These are phyloP conservation scores for Dorcus hopei DNA, from an alignment of 2,888 invertebrate genomes.

Conservation along the genomic window DNA sequence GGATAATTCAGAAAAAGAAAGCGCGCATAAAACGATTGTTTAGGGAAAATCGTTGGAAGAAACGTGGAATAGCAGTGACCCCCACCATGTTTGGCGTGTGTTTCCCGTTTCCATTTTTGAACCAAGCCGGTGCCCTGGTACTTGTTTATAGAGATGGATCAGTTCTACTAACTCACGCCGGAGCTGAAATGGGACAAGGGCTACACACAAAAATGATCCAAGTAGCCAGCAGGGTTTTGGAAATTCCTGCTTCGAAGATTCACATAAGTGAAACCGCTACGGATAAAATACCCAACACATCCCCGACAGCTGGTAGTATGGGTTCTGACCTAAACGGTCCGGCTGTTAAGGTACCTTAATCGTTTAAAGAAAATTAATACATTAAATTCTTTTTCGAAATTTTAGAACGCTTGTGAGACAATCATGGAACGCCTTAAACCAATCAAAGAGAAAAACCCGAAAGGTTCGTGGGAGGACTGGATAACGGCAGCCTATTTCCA, in stretches of 20 bases:
- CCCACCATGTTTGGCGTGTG: constrained; percentile 85
- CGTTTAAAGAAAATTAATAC: neutral
- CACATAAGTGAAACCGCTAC: constrained; percentile 81
- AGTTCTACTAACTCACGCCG: constrained; percentile 83
- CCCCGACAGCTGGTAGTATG: constrained; percentile 84
- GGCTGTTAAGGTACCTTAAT: constrained; percentile 67
- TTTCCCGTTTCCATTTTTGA: constrained; percentile 63
- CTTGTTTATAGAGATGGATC: constrained; percentile 87
- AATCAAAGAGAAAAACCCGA: constrained; percentile 70
- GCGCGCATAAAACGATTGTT: neutral
- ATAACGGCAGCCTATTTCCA: constrained; percentile 72
- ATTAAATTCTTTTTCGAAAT: neutral
- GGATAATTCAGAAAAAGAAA: neutral
- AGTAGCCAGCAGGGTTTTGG: constrained; percentile 73
- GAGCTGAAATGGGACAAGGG: constrained; percentile 98
- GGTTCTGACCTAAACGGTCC: constrained; percentile 90
- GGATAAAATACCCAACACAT: constrained; percentile 89
- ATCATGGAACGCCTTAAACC: constrained; percentile 72
- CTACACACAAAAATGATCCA: constrained; percentile 95
- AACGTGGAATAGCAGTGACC: constrained; percentile 77
- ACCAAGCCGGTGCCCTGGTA: constrained; percentile 85
- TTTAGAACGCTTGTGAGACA: constrained; percentile 72
- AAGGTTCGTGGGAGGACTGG: constrained; percentile 83
- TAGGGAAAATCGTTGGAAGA: constrained; percentile 78
- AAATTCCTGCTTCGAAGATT: constrained; percentile 68